Percentiles rank a stretch among this genome's conserved stretches.
These are phyloP conservation scores for Urosaurus nigricauda DNA, from an alignment of 2,797 vertebrate species.

Conservation along the genomic window DNA sequence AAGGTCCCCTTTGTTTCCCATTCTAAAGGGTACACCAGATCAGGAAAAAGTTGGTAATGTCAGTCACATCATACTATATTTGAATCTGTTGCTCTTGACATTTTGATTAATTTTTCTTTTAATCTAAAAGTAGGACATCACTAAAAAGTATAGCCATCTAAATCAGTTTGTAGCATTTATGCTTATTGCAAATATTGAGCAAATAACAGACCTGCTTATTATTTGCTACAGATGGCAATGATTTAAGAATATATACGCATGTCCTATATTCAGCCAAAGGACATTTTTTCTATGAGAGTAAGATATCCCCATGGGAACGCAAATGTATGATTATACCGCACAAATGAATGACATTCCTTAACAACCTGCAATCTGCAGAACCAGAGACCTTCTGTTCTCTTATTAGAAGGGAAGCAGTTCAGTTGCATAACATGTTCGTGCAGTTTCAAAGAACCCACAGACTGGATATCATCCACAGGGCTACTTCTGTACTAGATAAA, in stretches of 20 bases:
- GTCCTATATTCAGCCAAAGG: neutral
- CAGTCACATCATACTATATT: neutral
- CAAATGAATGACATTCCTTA: conserved; percentile 18
- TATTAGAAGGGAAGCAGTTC: conserved; percentile 15
- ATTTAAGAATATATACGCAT: neutral
- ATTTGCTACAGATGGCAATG: neutral
- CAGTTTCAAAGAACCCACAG: neutral
- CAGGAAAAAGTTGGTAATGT: neutral
- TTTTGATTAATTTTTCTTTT: neutral
- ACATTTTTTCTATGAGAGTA: neutral
- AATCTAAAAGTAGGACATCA: neutral
- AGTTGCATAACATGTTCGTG: conserved; percentile 1
- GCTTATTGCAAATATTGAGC: neutral
- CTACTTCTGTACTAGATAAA: neutral
- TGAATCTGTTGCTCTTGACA: neutral
- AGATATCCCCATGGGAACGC: neutral
- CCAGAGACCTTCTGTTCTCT: conserved; percentile 7
- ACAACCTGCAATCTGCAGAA: conserved; percentile 8
- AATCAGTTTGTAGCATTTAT: neutral
- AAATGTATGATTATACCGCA: neutral
- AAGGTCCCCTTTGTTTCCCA: neutral
- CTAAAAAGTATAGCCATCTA: neutral
- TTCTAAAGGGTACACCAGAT: neutral
- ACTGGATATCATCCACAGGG: neutral
- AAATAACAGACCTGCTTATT: neutral